phyloP scores from a whole-genome alignment of 2,113 vertebrate species.

The Bostrychus sinensis region DNA sequence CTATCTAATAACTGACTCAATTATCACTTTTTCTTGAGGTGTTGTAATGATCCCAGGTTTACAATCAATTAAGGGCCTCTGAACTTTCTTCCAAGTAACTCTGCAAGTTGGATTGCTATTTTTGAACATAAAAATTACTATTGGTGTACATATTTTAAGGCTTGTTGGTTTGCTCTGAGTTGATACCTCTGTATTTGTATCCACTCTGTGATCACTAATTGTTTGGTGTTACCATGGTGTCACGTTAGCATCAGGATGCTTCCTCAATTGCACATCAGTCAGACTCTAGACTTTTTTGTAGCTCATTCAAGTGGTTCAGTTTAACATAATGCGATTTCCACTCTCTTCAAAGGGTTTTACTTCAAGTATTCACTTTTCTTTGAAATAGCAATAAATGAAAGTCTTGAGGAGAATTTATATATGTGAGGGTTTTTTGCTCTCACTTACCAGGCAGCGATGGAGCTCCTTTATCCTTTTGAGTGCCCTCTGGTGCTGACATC shows the following conservation, averaged over 20 bases:
- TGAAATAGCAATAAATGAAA: conserved; percentile 18
- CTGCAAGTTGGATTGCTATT: background rate
- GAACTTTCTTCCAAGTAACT: background rate
- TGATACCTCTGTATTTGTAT: conserved; percentile 24
- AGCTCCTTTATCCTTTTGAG: conserved; percentile 26
- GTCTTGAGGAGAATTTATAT: conserved; percentile 17
- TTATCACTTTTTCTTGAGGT: conserved; percentile 2
- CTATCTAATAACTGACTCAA: background rate
- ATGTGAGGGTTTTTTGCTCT: conserved; percentile 19
- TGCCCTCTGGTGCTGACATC: background rate
- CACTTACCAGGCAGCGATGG: conserved; percentile 49
- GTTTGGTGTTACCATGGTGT: conserved; percentile 51
- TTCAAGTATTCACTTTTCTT: conserved; percentile 12
- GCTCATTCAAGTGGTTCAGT: conserved; percentile 11
- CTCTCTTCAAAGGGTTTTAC: conserved; percentile 9
- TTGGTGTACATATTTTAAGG: background rate
- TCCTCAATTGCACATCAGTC: conserved; percentile 26
- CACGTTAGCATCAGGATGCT: conserved; percentile 37
- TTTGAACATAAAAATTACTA: background rate
- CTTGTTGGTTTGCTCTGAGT: conserved; percentile 19
- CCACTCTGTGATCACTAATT: conserved; percentile 22
- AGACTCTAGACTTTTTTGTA: background rate
- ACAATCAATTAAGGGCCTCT: background rate
- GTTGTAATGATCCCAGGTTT: background rate
- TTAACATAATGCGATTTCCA: background rate